Evolutionary conservation across 2,113 vertebrate species (phyloP), one percentile per base, ranked within the genome.

Genomic region (Crotalus viridis): DNA sequence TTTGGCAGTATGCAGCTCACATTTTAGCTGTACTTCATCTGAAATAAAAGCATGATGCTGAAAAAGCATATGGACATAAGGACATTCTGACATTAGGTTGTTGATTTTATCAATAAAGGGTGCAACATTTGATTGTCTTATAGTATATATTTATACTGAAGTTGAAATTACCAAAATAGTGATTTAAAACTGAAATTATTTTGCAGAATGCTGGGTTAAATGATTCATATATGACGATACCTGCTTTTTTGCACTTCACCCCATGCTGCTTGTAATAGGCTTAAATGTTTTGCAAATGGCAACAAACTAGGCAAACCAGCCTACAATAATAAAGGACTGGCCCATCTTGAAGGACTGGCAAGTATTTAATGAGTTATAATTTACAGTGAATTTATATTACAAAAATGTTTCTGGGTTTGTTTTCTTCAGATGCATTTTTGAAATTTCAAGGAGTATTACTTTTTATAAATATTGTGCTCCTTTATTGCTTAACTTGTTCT

Each of bases 21-120:
- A 85, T 90, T 61, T 90, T 85, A 93, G 81, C 88, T 93, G 48
- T 90, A 26, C 39, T 26, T 88, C 57, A 46, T 94, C 3, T 88
- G 19, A 92, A 24, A 12, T 52, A 22, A 59, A 52, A 90, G 26
- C 43, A 92, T 61, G 10, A 5, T 90, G 12, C 87, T 59, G 85
- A 81, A 93, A 93, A 91, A 55, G 3, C 24, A 28, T 4, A 61
- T 87, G 85, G 87, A 90, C 90, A 24, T 19, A 33, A 54, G 17
- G 28, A 86, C 5, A 64, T 86, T 46, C 87, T 69, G 86, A 90
- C 85, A 91, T 85, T 85, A 64, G 33, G 8, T 51, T 93, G 26
- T n/a, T 93, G 88, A 59, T 93, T 59, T 57, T 92, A n/a, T 19
- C 55, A 64, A 59, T 7, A 24, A 56, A 28, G 55, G 26, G 5